Evolutionary conservation across 2,113 vertebrate species (phyloP).

Genomic region (Passer montanus): DNA sequence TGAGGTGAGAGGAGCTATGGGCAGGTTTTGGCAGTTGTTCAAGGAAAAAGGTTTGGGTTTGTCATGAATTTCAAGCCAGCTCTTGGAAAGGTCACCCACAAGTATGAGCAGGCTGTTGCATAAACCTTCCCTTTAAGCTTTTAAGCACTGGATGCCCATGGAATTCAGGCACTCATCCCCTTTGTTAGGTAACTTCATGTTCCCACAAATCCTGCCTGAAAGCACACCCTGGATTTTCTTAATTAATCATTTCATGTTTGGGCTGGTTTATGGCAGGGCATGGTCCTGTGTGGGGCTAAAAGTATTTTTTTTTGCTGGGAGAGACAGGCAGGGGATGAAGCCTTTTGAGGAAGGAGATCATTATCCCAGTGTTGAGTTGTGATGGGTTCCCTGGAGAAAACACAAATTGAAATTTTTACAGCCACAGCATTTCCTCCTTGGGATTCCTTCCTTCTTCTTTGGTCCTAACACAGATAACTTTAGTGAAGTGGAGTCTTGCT

Average conservation of each 20-base stretch:
- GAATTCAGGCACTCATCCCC: neutral
- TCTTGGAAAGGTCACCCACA: neutral
- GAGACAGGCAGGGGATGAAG: neutral
- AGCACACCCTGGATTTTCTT: neutral
- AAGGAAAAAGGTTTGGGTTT: neutral
- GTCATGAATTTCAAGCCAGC: neutral
- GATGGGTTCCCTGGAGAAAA: neutral
- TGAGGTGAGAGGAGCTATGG: neutral
- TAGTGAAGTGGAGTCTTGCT: neutral
- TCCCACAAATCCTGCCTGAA: neutral
- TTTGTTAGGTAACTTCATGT: neutral
- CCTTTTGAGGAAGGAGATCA: neutral
- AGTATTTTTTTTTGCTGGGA: neutral
- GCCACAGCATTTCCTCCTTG: neutral
- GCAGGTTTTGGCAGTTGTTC: neutral
- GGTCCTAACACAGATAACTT: neutral
- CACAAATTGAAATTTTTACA: neutral
- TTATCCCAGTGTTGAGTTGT: neutral
- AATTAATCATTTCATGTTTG: neutral
- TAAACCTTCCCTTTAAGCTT: neutral
- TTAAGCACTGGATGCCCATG: neutral
- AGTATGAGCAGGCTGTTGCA: neutral
- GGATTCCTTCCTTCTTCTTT: neutral
- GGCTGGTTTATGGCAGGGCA: neutral
- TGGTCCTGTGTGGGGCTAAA: neutral